Evolutionary conservation across 2,888 invertebrate species (phyloP), one percentile per base, ranked within the genome.

Genomic region (Ectropis crepuscularia): DNA sequence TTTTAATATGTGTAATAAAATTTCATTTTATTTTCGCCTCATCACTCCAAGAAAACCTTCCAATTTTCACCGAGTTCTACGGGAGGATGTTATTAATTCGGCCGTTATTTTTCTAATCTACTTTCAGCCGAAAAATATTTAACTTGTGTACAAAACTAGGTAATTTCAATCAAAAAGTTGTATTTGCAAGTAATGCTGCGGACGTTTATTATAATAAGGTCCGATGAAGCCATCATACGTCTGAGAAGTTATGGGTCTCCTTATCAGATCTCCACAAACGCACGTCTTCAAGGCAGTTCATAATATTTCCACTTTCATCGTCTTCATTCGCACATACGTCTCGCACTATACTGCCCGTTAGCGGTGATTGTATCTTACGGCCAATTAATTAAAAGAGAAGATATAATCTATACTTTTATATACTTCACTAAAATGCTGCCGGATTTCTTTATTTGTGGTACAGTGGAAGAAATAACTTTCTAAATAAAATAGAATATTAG

Each of bases 381-480:
- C 57, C 57, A 75, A 79, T 74, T 75, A 72, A 77, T 75, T 71
- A 73, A 74, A 71, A 70, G 61, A 65, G 57, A 49, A 50, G 72
- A 78, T 76, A 70, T 62, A 47, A 63, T 68, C 68, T 51, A 6
- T 28, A 28, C 16, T 28, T 28, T 28, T 28, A 28, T 28, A 49
- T 50, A 7, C 0, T 42, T 16, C 16, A 37, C 53, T 39, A 45
- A 45, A 70, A 68, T 65, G 69, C 70, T 57, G 67, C 12, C 9
- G 38, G 6, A 38, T 38, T 38, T 54, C 12, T 54, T 46, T 8
- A 54, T 54, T 46, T 54, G 37, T 11, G 0, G n/a, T n/a, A n/a
- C 9, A 9, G 41, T 5, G 11, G 28, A 46, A 11, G 38, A 38
- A 9, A 45, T 28, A 28, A 4, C 16, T 28, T 28, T 28, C 1